Evolutionary conservation across 1,140 invertebrate species (phyloP).

Genomic region (Anastrepha ludens): DNA sequence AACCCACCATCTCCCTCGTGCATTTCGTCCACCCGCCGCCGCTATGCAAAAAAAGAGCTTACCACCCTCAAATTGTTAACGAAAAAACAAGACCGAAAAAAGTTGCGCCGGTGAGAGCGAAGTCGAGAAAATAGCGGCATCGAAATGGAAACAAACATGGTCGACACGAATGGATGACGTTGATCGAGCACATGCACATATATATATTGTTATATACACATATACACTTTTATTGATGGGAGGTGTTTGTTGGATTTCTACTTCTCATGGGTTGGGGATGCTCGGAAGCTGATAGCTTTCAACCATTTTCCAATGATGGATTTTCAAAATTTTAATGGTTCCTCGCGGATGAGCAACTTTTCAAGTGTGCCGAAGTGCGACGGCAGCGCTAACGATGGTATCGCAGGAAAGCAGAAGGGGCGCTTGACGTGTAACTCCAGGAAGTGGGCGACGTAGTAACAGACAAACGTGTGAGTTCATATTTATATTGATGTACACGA

Average conservation of each 20-base stretch:
- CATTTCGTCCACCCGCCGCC: not conserved
- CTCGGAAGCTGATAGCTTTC: conserved; percentile 67
- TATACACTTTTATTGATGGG: not conserved
- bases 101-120: conserved; percentile 15
- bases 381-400: conserved; percentile 26
- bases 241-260: not conserved
- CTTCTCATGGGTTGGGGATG: conserved; percentile 54
- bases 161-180: conserved; percentile 47
- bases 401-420: not conserved
- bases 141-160: conserved; percentile 58
- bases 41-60: conserved; percentile 35
- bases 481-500: conserved; percentile 21
- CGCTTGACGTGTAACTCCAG: not conserved
- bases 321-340: conserved; percentile 74
- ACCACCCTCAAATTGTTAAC: conserved; percentile 36
- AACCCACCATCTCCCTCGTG: not conserved
- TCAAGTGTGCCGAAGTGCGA: conserved; percentile 57
- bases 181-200: conserved; percentile 18
- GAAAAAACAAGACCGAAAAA: not conserved
- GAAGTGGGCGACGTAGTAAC: not conserved
- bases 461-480: conserved; percentile 60
- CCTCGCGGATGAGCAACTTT: conserved; percentile 69
- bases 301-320: conserved; percentile 73
- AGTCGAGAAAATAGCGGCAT: conserved; percentile 50
- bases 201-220: not conserved